Evolutionary conservation across 2,888 invertebrate genomes (phyloP).

Genomic region (Drosophila ochracea): DNA sequence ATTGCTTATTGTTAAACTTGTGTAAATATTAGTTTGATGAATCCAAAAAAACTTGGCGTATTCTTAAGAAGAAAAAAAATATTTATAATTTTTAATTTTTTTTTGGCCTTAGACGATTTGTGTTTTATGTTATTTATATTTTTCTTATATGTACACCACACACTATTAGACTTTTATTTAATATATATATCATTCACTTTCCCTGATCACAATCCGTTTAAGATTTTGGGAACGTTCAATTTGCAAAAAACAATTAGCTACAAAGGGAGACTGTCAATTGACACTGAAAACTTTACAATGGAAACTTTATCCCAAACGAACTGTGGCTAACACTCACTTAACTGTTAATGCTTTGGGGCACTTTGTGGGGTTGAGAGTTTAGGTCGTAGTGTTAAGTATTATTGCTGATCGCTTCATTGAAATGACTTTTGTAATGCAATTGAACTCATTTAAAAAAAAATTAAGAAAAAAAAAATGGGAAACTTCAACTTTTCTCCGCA

Average conservation of each 20-base stretch:
- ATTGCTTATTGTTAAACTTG: not conserved
- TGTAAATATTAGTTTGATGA: not conserved
- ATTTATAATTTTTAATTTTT: not conserved
- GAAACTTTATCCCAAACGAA: conserved; percentile 14
- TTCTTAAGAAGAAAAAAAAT: not conserved
- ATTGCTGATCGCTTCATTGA: conserved; percentile 62
- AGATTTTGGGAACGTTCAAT: not conserved
- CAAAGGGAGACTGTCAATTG: conserved; percentile 34
- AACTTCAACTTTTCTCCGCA: conserved; percentile 18
- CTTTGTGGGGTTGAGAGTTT: conserved; percentile 1
- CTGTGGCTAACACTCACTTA: conserved; percentile 43
- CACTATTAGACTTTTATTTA: no score
- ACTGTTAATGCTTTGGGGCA: conserved; percentile 34
- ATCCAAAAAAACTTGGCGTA: not conserved
- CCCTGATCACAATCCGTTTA: not conserved
- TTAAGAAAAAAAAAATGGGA: not conserved
- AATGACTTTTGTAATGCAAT: conserved; percentile 74
- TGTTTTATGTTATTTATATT: not conserved
- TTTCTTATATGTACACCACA: not conserved
- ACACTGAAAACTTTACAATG: conserved; percentile 44
- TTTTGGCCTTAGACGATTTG: not conserved
- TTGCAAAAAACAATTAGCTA: conserved; percentile 44
- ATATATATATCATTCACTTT: not conserved
- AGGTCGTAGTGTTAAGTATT: conserved; percentile 43
- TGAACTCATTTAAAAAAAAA: conserved; percentile 62